Evolutionary conservation across 2,888 invertebrate genomes (phyloP), one percentile per base, ranked within the genome.

Genomic region (Carcina quercana): DNA sequence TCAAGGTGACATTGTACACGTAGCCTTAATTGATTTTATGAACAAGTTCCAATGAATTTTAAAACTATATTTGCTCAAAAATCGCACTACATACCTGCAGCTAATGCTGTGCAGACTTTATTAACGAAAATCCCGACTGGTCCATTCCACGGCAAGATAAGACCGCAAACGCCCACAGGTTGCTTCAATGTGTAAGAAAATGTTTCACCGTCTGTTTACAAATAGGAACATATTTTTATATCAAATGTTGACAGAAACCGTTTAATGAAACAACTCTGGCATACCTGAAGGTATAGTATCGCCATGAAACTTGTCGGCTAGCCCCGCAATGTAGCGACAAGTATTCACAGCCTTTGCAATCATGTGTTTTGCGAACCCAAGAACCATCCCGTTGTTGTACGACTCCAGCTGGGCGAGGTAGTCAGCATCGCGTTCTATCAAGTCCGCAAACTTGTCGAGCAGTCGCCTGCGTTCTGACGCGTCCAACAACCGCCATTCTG

Each of bases 121-220:
- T 97, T 97, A 1, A 93, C 88, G 75, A 94, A 87, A 97, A 98
- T 97, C 34, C 96, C 74, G 32, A 94, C 73, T 0, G 95, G 96
- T 55, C 95, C 96, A 70, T 97, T 96, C 96, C 96, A 97, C 3
- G 96, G 96, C 50, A 95, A 94, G 38, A 97, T 96, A 70, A 95
- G 95, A 1, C 91, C 96, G 57, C 95, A 96, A 1, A 97, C 95
- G 5, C 85, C 84, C 1, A 96, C 93, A 0, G 97, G 96, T 57
- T 97, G 96, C 48, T 94, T 94, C 3, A 93, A 83, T 0, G 95
- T 95, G 64, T 95, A 94, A 1, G 89, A 87, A 50, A 96, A 86
- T 47, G 87, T 91, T 34, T 90, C 87, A 2, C 97, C 97, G 68
- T 95, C 94, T 84, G 54, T 13, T 61, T 34, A 25, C 12, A 38